These are phyloP conservation scores for Zosterops lateralis DNA, from an alignment of 2,113 vertebrate species.

Conservation along the genomic window DNA sequence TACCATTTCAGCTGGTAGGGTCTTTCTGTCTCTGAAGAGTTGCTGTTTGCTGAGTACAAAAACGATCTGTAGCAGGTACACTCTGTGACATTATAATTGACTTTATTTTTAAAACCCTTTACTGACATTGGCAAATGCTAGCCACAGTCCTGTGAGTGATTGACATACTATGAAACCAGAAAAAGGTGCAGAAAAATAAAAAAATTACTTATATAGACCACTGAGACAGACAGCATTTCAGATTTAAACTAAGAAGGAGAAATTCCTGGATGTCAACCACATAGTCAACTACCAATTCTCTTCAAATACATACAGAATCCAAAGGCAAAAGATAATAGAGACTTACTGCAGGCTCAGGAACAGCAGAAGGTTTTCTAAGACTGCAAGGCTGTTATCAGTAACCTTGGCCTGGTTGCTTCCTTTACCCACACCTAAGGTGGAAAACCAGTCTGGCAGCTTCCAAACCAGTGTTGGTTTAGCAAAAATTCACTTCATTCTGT, in stretches of 20 bases:
- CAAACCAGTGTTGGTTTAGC: neutral
- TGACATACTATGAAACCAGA: neutral
- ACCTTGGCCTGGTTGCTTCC: neutral
- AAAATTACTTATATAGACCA: neutral
- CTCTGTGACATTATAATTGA: neutral
- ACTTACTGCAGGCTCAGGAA: neutral
- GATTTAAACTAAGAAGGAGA: neutral
- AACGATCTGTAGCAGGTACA: neutral
- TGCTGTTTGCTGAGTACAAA: neutral
- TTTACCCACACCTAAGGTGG: neutral
- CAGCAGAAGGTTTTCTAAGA: neutral
- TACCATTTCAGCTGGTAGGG: neutral
- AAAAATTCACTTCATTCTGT: neutral
- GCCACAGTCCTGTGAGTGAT: neutral
- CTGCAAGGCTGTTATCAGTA: neutral
- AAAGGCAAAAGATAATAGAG: neutral
- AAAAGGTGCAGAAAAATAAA: neutral
- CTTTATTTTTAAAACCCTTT: constrained; percentile 14
- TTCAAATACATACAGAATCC: neutral
- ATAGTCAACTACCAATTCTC: neutral
- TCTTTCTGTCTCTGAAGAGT: neutral
- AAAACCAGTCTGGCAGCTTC: neutral
- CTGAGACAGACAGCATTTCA: neutral
- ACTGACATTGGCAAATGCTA: neutral
- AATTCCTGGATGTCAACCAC: neutral